Base-by-base conservation (phyloP, 2,113 vertebrate species). In the Mandrillus leucophaeus region DNA sequence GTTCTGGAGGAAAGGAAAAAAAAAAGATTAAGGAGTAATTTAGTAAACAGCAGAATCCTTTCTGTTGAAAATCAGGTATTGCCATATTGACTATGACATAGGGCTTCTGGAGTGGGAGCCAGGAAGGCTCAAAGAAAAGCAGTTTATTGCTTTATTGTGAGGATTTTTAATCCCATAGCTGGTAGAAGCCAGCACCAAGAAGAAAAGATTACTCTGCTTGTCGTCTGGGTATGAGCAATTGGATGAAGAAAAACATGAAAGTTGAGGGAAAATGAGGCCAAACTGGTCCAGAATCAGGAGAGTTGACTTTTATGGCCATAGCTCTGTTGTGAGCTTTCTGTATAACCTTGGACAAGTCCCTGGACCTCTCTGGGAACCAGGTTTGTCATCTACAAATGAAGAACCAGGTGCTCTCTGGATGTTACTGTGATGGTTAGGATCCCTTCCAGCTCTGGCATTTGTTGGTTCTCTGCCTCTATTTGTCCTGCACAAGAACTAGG, bases 11-110 rank as follows among this genome's bases (percentile, higher is more conserved):
- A 94, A 87, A 64, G 68, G 9, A 72, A 4, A 9, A 27, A 7
- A 10, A 90, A 86, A 70, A 83, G 82, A 84, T 87, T 76, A 95
- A 80, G 68, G 43, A 85, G 43, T 93, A 83, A 72, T 76, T 89
- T 78, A 76, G 79, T 93, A 78, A 97, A 93, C 30, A 93, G 55
- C 32, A 59, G 66, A 93, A 87, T 80, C 16, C 55, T 52, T 86
- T 86, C 78, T 30, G 25, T 64, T 96, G 95, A 78, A 83, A 96
- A 72, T 50, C 73, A 18, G 32, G 76, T 95, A 52, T 23, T 92
- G 30, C 79, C 75, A 1, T 81, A 45, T 68, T 97, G 75, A 30
- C 73, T 66, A 6, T 50, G 89, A 89, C 59, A 91, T 18, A 3
- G 64, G 64, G n/a, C 75, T 80, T 72, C 73, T 43, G 30, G 88